Percentiles rank a stretch among this genome's conserved stretches.
phyloP scores from a whole-genome alignment of 2,113 vertebrate species.

The Anarhynchus alexandrinus region DNA sequence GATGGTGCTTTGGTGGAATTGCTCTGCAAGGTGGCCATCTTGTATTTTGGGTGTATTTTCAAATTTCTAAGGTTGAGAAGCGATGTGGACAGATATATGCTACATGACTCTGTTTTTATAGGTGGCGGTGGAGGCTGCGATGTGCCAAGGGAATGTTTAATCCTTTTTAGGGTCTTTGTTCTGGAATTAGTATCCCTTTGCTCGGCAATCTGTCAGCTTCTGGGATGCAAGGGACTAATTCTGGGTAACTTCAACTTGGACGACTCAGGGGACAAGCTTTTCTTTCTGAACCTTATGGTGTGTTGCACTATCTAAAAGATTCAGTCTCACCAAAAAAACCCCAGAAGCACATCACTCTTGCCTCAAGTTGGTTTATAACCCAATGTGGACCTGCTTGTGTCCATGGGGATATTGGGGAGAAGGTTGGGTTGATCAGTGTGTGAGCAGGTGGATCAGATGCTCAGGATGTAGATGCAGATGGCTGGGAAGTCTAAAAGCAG shows the following conservation, averaged over 20 bases:
- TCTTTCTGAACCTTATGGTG: background rate
- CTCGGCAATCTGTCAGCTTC: background rate
- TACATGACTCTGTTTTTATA: background rate
- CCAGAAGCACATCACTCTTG: background rate
- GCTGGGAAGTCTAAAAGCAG: background rate
- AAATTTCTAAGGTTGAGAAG: background rate
- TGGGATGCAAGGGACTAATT: background rate
- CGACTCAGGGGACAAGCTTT: background rate
- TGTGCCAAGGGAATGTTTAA: background rate
- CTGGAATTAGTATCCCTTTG: background rate
- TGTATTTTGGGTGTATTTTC: background rate
- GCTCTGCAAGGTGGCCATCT: background rate
- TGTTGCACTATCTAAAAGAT: background rate
- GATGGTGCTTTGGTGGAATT: background rate
- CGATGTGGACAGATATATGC: background rate
- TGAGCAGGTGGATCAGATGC: background rate
- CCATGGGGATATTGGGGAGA: fast-evolving
- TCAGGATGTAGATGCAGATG: background rate
- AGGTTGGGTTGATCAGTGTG: background rate
- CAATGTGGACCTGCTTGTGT: background rate
- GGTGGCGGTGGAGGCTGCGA: fast-evolving
- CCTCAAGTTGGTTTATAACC: background rate
- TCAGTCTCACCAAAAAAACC: background rate
- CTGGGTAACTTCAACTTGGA: background rate
- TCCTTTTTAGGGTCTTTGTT: background rate